Base-by-base conservation (phyloP, 1,140 invertebrate species). In the Drosophila melanica region DNA sequence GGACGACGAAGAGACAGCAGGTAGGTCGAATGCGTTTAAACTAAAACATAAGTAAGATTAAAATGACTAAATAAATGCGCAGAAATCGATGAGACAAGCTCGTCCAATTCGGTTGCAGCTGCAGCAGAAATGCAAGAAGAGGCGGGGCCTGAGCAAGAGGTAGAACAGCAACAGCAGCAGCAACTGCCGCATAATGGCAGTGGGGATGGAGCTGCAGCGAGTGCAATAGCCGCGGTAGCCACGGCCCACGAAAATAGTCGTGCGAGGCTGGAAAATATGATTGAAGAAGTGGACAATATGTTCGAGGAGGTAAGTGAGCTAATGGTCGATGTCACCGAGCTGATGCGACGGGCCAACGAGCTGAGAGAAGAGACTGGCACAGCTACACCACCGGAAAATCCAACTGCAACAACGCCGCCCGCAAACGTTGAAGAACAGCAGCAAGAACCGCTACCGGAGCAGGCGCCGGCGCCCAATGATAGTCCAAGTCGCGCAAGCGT, bases 1-100 rank as follows among this genome's bases (percentile, higher is more conserved):
- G 81, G 81, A 86, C 54, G 82, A 75, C n/a, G 81, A 87, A 20
- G 81, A 87, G 27, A 42, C 75, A 10, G 57, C 71, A 73, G 78
- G 81, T 86, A 44, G 23, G 44, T 30, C 3, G 10, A 23, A 12
- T 0, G 4, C 16, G 12, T 8, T 18, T 1, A 42, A 30, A 20
- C 0, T 35, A 35, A 35, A 35, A 1, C 1, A 6, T 0, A 10
- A 23, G 14, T 12, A 8, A 1, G 0, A 12, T 0, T 35, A 7
- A 45, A 33, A 44, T 9, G 16, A 27, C 3, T 23, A 68, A 47
- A 45, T 20, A 33, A 30, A 42, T 71, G 48, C 57, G 58, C 57
- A 86, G 81, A 81, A 79, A 86, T 79, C 64, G 68, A 81, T 81
- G 81, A 58, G 42, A 16, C 42, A 16, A 76, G n/a, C 30, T 67